A percentile compares a stretch with the other conserved stretches of the same genome.
Conservation (phyloP, 2,888 invertebrate genomes). For the Dendrolimus houi region DNA sequence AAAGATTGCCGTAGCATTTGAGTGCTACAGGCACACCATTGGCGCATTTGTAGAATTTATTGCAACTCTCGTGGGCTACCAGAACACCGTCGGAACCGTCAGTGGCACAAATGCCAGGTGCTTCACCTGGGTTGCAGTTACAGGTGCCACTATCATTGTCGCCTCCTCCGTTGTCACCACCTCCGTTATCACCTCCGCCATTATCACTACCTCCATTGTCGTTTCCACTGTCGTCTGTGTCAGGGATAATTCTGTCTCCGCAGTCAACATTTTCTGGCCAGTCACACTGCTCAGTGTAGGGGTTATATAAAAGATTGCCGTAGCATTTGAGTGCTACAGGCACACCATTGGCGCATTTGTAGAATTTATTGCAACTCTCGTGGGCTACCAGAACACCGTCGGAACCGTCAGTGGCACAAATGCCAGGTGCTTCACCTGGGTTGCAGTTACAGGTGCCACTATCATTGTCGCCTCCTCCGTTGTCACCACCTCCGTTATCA, state of each 20-base stretch:
- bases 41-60: constrained; percentile 18
- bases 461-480: constrained; percentile 5
- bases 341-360: constrained; percentile 20
- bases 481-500: constrained; percentile 6
- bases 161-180: constrained; percentile 1
- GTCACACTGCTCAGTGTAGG: constrained; percentile 24
- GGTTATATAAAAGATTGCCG: constrained; percentile 22
- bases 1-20: constrained; percentile 13
- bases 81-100: constrained; percentile 10
- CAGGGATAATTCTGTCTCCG: constrained; percentile 20
- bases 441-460: constrained; percentile 14
- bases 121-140: constrained; percentile 13
- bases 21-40: constrained; percentile 13
- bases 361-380: constrained; percentile 35
- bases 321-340: constrained; percentile 21
- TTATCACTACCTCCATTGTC: constrained; percentile 1
- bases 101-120: constrained; percentile 8
- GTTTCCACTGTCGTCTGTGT: constrained; percentile 4
- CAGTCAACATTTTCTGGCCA: constrained; percentile 33
- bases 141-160: constrained; percentile 7
- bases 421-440: constrained; percentile 24
- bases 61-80: constrained; percentile 20
- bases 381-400: constrained; percentile 28
- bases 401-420: constrained; percentile 26
- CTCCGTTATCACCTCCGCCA: constrained; percentile 4